These are phyloP conservation scores for Botrylloides violaceus DNA, from an alignment of 23 tunicate species.

Conservation along the genomic window DNA sequence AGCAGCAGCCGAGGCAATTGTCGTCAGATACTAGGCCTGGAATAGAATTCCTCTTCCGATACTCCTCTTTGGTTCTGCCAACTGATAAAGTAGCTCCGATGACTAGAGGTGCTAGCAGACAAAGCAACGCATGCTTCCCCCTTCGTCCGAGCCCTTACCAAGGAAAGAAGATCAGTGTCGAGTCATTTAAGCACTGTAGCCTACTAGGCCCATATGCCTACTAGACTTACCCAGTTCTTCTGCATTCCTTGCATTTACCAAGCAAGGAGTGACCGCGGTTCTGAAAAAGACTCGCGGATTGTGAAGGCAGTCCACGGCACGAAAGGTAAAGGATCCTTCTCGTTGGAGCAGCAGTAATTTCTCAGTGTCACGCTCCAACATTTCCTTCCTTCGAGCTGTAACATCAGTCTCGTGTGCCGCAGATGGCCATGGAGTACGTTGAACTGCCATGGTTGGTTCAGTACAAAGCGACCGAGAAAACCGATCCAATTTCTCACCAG, in stretches of 20 bases:
- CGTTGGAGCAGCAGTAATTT: conserved; percentile 46
- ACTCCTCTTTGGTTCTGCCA: conserved; percentile 51
- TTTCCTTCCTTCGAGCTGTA: conserved; percentile 23
- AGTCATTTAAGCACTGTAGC: background rate
- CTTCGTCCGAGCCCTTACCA: conserved; percentile 30
- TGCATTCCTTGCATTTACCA: conserved; percentile 51
- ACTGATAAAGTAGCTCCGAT: conserved; percentile 49
- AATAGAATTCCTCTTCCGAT: conserved; percentile 51
- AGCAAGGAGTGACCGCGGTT: conserved; percentile 43
- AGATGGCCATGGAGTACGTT: background rate
- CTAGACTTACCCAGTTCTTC: conserved; percentile 41
- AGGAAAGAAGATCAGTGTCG: background rate
- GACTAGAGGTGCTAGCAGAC: conserved; percentile 51
- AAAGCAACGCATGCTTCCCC: conserved; percentile 26
- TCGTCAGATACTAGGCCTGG: conserved; percentile 69
- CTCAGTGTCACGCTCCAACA: conserved; percentile 43
- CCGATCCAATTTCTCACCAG: too few relatives aligned
- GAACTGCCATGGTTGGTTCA: background rate
- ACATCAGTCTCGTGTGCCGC: conserved; percentile 30
- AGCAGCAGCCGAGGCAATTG: conserved; percentile 41
- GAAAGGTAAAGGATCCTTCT: conserved; percentile 61
- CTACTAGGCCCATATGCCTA: too few relatives aligned
- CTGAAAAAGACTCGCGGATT: conserved; percentile 34
- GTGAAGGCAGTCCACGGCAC: conserved; percentile 50
- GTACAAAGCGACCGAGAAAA: too few relatives aligned